Conservation (phyloP, 2,888 invertebrate genomes). For the Sminthurinus aureus region DNA sequence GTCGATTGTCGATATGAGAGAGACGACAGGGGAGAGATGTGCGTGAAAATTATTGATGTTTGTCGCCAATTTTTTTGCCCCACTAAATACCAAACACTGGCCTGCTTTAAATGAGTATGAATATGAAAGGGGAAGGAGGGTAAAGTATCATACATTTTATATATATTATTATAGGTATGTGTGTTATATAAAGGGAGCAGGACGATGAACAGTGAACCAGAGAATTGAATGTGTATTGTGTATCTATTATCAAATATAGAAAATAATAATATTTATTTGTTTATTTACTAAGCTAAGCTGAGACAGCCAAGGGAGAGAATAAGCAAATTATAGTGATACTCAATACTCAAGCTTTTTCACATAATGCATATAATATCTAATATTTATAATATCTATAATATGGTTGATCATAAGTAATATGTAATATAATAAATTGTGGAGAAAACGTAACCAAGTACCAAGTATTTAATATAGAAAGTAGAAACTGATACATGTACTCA, state of each 20-base stretch:
- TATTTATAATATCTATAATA: too few species aligned
- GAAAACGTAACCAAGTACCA: not conserved
- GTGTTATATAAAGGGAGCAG: not conserved
- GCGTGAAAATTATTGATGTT: constrained; percentile 32
- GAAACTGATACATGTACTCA: not conserved
- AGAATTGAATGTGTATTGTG: not conserved
- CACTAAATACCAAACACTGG: not conserved
- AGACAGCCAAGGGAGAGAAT: too few species aligned
- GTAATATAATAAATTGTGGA: too few species aligned
- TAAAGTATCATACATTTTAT: not conserved
- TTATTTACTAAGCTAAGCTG: too few species aligned
- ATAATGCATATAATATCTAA: too few species aligned
- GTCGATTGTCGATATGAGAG: not conserved
- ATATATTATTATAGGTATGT: not conserved
- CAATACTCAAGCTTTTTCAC: too few species aligned
- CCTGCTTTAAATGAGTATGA: not conserved
- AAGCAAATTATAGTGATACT: too few species aligned
- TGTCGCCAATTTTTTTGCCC: constrained; percentile 41
- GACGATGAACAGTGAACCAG: not conserved
- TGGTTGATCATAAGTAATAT: too few species aligned
- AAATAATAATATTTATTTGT: not conserved
- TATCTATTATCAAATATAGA: not conserved
- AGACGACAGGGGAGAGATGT: not conserved
- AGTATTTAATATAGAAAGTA: not conserved
- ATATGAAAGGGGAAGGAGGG: not conserved